These are phyloP conservation scores for Gnathonemus echidnorhynchus DNA, from an alignment of 2,113 vertebrate genomes.

Conservation along the genomic window DNA sequence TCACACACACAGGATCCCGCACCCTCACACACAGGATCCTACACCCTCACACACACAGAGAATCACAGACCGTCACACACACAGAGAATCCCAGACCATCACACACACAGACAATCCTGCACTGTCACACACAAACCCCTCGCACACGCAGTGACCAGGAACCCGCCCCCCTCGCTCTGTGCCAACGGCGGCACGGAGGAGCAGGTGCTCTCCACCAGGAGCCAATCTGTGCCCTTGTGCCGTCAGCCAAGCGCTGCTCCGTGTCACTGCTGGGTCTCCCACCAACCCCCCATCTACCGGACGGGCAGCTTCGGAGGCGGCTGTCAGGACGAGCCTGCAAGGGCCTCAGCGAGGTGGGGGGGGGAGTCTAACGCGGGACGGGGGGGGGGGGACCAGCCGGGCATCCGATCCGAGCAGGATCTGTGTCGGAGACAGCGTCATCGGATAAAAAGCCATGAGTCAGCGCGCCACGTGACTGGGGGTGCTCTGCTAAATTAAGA, in stretches of 20 bases:
- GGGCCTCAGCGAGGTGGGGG: conserved; percentile 37
- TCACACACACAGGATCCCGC: conserved; percentile 7
- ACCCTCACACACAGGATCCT: not conserved
- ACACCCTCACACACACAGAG: not conserved
- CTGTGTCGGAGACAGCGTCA: conserved; percentile 35
- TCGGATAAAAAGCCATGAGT: conserved; percentile 42
- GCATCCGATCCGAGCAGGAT: conserved; percentile 31
- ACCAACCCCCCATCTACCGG: conserved; percentile 18
- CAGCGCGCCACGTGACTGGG: conserved; percentile 25
- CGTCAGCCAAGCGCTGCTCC: conserved; percentile 38
- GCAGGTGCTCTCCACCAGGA: conserved; percentile 29
- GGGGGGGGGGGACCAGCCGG: conserved; percentile 28
- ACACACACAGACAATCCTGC: conserved; percentile 21
- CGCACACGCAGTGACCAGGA: conserved; percentile 28
- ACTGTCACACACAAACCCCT: conserved; percentile 19
- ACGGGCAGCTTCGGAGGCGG: conserved; percentile 25
- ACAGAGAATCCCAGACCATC: conserved; percentile 22
- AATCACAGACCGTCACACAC: not conserved
- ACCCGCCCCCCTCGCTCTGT: conserved; percentile 25
- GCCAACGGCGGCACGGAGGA: conserved; percentile 28
- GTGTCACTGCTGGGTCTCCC: conserved; percentile 12
- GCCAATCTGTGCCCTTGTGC: conserved; percentile 30
- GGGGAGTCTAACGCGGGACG: conserved; percentile 27
- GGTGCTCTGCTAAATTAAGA: conserved; percentile 33
- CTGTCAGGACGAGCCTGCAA: conserved; percentile 49